Percentiles rank a stretch among this genome's conserved stretches.
Conservation (phyloP, 1,140 invertebrate species). For the Hylaeus volcanicus region DNA sequence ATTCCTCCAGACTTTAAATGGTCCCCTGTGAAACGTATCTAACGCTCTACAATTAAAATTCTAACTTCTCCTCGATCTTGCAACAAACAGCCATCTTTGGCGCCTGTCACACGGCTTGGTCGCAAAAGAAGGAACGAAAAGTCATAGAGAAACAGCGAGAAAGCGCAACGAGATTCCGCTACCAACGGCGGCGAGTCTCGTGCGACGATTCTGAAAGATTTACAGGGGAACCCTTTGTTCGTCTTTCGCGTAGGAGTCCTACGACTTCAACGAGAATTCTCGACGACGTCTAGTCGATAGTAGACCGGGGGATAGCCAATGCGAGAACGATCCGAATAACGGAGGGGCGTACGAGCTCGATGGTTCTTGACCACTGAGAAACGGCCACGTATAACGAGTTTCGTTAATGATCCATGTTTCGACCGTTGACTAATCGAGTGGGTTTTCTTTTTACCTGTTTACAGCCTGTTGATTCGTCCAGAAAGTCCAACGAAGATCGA, state of each 20-base stretch:
- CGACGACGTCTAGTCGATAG: neutral
- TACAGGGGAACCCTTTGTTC: neutral
- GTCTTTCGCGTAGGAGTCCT: neutral
- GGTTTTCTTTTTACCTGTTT: slow-evolving; percentile 74
- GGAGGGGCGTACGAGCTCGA: slow-evolving; percentile 5
- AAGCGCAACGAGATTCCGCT: too few relatives aligned
- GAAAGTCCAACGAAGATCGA: slow-evolving; percentile 11
- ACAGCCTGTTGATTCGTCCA: slow-evolving; percentile 62
- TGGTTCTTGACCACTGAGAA: neutral
- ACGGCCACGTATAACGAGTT: slow-evolving; percentile 32
- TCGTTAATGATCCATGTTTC: neutral
- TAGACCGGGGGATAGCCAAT: neutral
- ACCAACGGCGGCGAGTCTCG: too few relatives aligned
- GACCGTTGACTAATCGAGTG: slow-evolving; percentile 61
- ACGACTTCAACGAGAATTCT: neutral
- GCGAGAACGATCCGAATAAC: neutral
- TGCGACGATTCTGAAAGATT: neutral
- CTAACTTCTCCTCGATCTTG: too few relatives aligned
- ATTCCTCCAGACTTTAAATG: too few relatives aligned
- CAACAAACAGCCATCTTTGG: too few relatives aligned
- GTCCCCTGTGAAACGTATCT: too few relatives aligned
- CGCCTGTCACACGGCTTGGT: neutral
- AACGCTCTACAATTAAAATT: too few relatives aligned
- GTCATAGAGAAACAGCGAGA: neutral
- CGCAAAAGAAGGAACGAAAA: neutral